Conservation (phyloP, 2,888 invertebrate species). For the Onthophagus sagittarius region DNA sequence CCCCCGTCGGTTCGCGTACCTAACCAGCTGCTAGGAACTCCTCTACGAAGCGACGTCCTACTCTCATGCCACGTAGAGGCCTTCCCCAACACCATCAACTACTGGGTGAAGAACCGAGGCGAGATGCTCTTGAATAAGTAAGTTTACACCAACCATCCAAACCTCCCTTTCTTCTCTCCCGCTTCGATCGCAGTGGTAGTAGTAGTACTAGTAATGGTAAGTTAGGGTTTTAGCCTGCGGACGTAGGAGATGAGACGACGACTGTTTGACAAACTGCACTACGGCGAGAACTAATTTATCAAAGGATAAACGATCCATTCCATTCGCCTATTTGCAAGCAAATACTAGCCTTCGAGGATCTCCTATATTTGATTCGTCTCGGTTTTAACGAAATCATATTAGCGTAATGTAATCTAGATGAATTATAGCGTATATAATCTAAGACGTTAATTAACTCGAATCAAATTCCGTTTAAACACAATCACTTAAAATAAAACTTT, state of each 20-base stretch:
- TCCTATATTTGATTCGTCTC: background rate
- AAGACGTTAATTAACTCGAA: too few species aligned
- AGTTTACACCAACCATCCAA: slow-evolving; percentile 36
- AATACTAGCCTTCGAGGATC: background rate
- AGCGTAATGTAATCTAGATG: too few species aligned
- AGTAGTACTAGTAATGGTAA: background rate
- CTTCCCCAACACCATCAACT: slow-evolving; percentile 73
- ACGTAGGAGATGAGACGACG: background rate
- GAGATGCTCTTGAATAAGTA: slow-evolving; percentile 85
- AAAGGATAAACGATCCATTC: background rate
- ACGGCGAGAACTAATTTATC: background rate
- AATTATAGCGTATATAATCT: too few species aligned
- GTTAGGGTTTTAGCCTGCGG: background rate
- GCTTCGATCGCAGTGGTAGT: background rate
- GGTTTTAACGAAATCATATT: background rate
- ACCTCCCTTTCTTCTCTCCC: background rate
- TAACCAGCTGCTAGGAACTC: slow-evolving; percentile 83
- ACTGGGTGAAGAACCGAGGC: slow-evolving; percentile 73
- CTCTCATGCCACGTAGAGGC: slow-evolving; percentile 86
- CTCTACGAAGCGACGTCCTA: slow-evolving; percentile 79
- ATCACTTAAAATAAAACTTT: too few species aligned
- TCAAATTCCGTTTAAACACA: too few species aligned
- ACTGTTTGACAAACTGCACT: background rate
- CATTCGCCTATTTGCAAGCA: background rate
- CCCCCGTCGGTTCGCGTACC: slow-evolving; percentile 85